Base-by-base conservation (phyloP, 1,140 invertebrate genomes). In the Bombus sylvicola region DNA sequence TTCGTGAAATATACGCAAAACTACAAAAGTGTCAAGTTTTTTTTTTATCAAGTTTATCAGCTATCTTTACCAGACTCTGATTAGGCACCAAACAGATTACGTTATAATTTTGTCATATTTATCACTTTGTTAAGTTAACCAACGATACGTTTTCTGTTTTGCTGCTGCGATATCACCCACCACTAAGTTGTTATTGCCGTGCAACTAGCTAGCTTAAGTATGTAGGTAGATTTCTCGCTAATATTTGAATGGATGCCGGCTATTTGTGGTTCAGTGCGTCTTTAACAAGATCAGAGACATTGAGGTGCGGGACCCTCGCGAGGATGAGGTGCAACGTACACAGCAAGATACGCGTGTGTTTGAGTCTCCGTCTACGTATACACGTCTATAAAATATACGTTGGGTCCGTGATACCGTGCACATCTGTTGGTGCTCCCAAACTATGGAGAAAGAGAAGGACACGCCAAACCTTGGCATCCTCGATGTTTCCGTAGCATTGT, bases 271-370 rank as follows among this genome's bases (percentile, higher is more conserved):
- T 94, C 94, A 91, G 91, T 94, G 94, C 92, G 91, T 91, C 94
- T 92, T 92, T 94, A 95, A 95, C 94, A 93, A 95, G 94, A 95
- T 95, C 94, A 94, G 92, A 92, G 89, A 91, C 89, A 91, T 71
- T 72, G 87, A 90, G 87, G 84, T 74, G 57, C 85, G 89, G 66
- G 68, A 90, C 81, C 80, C 85, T 84, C 66, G 81, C 79, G 79
- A 89, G 88, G 86, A 89, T 88, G 84, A 89, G 89, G 84, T 89
- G 86, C 89, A 85, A 57, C 79, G 47, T 43, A 69, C 18, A 78
- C 66, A 39, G 47, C 18, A n/a, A 15, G 72, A 31, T 31, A 39
- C 31, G 41, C 47, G 69, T 64, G 85, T 82, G 81, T 39, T n/a
- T 12, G 66, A 15, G 84, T 71, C 28, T 66, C 18, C 18, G 47